Conservation (phyloP, 2,888 invertebrate genomes). For the Cantharis rustica region DNA sequence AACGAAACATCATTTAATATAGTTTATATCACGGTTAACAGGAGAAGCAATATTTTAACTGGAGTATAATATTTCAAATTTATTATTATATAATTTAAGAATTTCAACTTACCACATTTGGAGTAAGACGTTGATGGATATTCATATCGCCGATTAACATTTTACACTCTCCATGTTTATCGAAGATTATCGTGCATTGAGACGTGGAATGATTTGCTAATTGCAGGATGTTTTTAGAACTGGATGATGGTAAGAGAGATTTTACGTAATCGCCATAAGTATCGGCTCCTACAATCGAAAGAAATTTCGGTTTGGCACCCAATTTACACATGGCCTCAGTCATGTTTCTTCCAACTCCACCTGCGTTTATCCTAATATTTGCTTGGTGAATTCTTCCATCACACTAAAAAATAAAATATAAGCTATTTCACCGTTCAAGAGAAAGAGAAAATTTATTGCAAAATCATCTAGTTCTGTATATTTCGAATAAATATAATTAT, state of each 20-base stretch:
- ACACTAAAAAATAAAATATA: conserved; percentile 60
- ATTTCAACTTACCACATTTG: conserved; percentile 63
- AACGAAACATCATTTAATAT: background rate
- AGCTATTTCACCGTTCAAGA: too few species aligned
- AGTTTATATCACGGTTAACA: background rate
- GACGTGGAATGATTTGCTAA: conserved; percentile 62
- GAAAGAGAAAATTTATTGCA: too few species aligned
- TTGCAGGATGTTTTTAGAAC: conserved; percentile 47
- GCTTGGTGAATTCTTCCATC: conserved; percentile 81
- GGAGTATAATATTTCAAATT: background rate
- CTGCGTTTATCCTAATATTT: conserved; percentile 67
- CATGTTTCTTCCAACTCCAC: conserved; percentile 93
- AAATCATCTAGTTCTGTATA: too few species aligned
- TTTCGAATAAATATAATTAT: too few species aligned
- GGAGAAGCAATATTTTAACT: conserved; percentile 2
- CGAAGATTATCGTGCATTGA: conserved; percentile 77
- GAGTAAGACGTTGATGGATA: conserved; percentile 72
- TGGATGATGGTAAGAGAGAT: conserved; percentile 49
- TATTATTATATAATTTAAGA: background rate
- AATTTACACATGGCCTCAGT: conserved; percentile 84
- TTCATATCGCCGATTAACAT: conserved; percentile 86
- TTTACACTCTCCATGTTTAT: conserved; percentile 75
- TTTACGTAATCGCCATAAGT: conserved; percentile 55
- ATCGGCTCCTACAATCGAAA: conserved; percentile 82
- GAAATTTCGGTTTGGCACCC: conserved; percentile 66